Evolutionary conservation across 2,888 invertebrate genomes (phyloP).

Genomic region (Trissolcus brochymenae): DNA sequence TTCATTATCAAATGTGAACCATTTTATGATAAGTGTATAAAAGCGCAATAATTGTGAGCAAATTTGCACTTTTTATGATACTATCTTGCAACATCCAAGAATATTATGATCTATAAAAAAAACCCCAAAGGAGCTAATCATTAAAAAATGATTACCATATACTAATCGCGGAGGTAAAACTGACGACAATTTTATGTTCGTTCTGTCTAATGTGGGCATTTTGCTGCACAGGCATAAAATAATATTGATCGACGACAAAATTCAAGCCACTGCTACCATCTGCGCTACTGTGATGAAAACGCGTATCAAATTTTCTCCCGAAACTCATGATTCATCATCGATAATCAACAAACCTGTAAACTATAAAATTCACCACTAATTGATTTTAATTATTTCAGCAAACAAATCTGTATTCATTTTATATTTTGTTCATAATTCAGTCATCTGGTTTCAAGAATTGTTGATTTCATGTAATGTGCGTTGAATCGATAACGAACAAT

Average conservation of each 20-base stretch:
- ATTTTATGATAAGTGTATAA: not conserved
- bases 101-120: not conserved
- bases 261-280: conserved; percentile 35
- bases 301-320: not conserved
- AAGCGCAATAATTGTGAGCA: not conserved
- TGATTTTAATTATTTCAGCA: not conserved
- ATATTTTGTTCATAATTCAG: too few relatives aligned
- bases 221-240: conserved; percentile 33
- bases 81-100: too few relatives aligned
- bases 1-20: not conserved
- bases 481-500: too few relatives aligned
- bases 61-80: too few relatives aligned
- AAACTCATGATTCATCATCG: conserved; percentile 1
- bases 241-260: conserved; percentile 40
- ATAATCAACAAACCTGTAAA: not conserved
- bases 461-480: too few relatives aligned
- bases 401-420: not conserved
- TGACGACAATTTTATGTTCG: conserved; percentile 27
- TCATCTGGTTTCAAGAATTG: too few relatives aligned
- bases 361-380: not conserved
- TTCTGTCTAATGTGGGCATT: conserved; percentile 22
- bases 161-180: not conserved
- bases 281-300: conserved; percentile 13
- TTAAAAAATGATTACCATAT: not conserved
- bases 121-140: not conserved